Evolutionary conservation across 2,888 invertebrate species (phyloP).

Genomic region (Argyra leucocephala): DNA sequence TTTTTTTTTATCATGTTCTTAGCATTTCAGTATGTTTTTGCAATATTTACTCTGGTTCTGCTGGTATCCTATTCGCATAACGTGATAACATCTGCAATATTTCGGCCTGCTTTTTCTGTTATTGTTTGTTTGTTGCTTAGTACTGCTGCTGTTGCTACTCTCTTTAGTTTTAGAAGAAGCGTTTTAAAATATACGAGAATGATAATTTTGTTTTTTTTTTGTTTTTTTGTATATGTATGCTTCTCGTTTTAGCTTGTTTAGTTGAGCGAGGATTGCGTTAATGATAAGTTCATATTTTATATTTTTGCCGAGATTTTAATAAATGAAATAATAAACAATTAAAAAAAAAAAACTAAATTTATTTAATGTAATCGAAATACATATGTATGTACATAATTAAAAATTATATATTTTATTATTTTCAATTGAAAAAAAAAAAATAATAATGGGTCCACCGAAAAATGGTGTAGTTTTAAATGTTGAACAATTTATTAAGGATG

Average conservation of each 20-base stretch:
- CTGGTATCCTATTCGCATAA: background rate
- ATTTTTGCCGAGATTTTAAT: background rate
- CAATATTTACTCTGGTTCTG: background rate
- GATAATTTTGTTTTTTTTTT: background rate
- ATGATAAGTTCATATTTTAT: background rate
- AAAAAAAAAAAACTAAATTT: slow-evolving; percentile 1
- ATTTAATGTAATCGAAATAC: no score
- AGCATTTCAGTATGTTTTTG: background rate
- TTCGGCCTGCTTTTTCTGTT: background rate
- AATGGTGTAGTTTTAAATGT: slow-evolving; percentile 39
- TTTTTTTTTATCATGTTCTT: background rate
- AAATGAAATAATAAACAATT: background rate
- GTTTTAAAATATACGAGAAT: background rate
- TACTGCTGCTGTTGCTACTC: background rate
- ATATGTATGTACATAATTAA: background rate
- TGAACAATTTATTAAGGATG: slow-evolving; percentile 42
- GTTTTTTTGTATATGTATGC: background rate
- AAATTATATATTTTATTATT: background rate
- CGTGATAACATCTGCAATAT: background rate
- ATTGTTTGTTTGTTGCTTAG: background rate
- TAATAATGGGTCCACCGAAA: background rate
- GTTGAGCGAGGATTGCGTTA: slow-evolving; percentile 6
- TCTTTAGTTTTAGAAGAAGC: background rate
- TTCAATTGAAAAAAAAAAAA: background rate
- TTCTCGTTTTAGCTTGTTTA: background rate